Percentiles rank a stretch among this genome's conserved stretches.
These are phyloP conservation scores for Macroramphosus scolopax DNA, from an alignment of 2,797 vertebrate species.

Conservation along the genomic window DNA sequence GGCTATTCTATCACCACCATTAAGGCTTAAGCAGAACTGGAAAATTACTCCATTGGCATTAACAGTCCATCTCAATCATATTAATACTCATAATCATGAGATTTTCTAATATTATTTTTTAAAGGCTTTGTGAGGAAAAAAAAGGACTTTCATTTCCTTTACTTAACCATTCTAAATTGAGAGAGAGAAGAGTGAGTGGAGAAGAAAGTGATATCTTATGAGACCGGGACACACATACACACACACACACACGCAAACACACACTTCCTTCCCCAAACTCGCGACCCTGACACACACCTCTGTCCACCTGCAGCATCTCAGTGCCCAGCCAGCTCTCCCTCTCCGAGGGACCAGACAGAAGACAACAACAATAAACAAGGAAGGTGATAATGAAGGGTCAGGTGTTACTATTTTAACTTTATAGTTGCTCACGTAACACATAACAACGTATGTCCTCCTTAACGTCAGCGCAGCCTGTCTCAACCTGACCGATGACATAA, in stretches of 20 bases:
- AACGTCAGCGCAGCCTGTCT: too few relatives aligned
- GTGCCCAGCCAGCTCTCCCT: constrained; percentile 29
- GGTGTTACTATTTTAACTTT: too few relatives aligned
- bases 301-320: constrained; percentile 26
- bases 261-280: constrained; percentile 5
- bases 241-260: background rate
- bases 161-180: constrained; percentile 62
- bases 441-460: too few relatives aligned
- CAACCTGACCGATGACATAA: too few relatives aligned
- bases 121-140: constrained; percentile 60
- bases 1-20: constrained; percentile 70
- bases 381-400: too few relatives aligned
- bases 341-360: constrained; percentile 38
- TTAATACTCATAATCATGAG: constrained; percentile 75
- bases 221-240: constrained; percentile 17
- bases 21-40: constrained; percentile 69
- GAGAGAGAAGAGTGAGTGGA: constrained; percentile 49
- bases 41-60: constrained; percentile 74
- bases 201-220: constrained; percentile 53
- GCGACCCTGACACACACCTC: constrained; percentile 25
- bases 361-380: constrained; percentile 58
- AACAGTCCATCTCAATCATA: constrained; percentile 76
- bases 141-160: constrained; percentile 68
- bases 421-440: too few relatives aligned
- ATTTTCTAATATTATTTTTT: constrained; percentile 75